These are phyloP conservation scores for Drosophila paulistorum DNA, from an alignment of 1,140 invertebrate genomes.

Conservation along the genomic window DNA sequence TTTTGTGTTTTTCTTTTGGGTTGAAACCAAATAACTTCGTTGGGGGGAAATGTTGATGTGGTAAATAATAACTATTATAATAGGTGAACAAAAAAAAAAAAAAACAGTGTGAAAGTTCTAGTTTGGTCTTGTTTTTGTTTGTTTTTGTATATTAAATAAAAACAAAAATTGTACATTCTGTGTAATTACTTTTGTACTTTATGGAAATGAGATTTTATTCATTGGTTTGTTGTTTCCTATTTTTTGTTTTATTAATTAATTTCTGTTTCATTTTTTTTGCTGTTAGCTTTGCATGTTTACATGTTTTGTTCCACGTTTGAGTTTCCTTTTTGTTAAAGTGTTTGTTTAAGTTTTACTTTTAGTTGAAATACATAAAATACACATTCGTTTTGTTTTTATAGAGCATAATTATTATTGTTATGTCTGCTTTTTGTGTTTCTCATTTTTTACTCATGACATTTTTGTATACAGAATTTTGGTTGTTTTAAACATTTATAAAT, in stretches of 20 bases:
- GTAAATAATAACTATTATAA: no score
- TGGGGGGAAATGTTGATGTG: slow-evolving; percentile 20
- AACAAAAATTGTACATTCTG: slow-evolving; percentile 3
- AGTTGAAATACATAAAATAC: slow-evolving; percentile 61
- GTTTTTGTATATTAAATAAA: slow-evolving; percentile 18
- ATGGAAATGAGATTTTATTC: slow-evolving; percentile 34
- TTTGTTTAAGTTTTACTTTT: slow-evolving; percentile 37
- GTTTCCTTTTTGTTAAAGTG: slow-evolving; percentile 25
- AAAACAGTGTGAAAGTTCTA: slow-evolving; percentile 35
- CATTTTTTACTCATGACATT: background rate
- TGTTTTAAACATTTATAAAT: slow-evolving; percentile 76
- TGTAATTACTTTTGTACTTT: slow-evolving; percentile 33
- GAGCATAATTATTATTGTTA: slow-evolving; percentile 51
- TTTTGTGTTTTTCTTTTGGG: slow-evolving; percentile 24
- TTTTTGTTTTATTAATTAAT: slow-evolving; percentile 35
- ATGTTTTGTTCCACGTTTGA: slow-evolving; percentile 47
- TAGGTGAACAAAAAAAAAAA: background rate
- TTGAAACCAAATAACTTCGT: slow-evolving; percentile 74
- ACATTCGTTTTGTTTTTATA: slow-evolving; percentile 10
- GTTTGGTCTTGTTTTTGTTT: slow-evolving; percentile 22
- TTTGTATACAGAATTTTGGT: slow-evolving; percentile 35
- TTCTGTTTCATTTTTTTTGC: slow-evolving; percentile 28
- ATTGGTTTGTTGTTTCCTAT: slow-evolving; percentile 30
- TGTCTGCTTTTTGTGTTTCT: background rate
- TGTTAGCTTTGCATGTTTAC: slow-evolving; percentile 58